Evolutionary conservation across 1,140 invertebrate species (phyloP).

Genomic region (Musca vetustissima): DNA sequence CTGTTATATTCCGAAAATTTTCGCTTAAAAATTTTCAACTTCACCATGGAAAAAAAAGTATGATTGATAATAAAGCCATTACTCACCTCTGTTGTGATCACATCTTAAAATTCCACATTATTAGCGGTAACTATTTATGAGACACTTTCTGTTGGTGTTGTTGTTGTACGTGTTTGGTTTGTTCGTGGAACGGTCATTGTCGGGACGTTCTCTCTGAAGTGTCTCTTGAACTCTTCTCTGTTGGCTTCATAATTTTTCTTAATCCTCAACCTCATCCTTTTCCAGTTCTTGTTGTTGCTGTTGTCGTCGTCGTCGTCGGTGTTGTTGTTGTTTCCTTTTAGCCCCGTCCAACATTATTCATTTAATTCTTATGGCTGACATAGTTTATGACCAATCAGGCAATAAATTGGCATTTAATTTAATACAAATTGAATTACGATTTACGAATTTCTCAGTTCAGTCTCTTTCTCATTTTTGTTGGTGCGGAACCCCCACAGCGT

Average conservation of each 20-base stretch:
- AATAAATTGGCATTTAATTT: constrained; percentile 56
- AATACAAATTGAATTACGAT: constrained; percentile 53
- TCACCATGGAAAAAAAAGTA: constrained; percentile 5
- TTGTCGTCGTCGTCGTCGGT: too few relatives aligned
- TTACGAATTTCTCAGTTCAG: constrained; percentile 3
- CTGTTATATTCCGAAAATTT: too few relatives aligned
- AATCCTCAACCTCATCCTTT: too few relatives aligned
- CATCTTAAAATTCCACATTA: constrained; percentile 18
- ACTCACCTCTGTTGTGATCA: constrained; percentile 10
- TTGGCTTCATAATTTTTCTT: not conserved
- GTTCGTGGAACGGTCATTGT: too few relatives aligned
- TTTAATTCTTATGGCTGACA: not conserved
- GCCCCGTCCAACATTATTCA: too few relatives aligned
- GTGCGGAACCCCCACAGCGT: constrained; percentile 47
- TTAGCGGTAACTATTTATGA: constrained; percentile 18
- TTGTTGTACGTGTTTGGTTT: too few relatives aligned
- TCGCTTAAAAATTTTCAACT: too few relatives aligned
- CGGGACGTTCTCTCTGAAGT: too few relatives aligned
- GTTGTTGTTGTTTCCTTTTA: too few relatives aligned
- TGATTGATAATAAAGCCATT: constrained; percentile 20
- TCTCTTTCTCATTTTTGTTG: too few relatives aligned
- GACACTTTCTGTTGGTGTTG: not conserved
- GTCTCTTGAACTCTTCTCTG: too few relatives aligned
- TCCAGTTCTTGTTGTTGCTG: too few relatives aligned
- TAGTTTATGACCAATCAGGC: constrained; percentile 28